Evolutionary conservation across 2,113 vertebrate species (phyloP).

Genomic region (Syngnathus scovelli): DNA sequence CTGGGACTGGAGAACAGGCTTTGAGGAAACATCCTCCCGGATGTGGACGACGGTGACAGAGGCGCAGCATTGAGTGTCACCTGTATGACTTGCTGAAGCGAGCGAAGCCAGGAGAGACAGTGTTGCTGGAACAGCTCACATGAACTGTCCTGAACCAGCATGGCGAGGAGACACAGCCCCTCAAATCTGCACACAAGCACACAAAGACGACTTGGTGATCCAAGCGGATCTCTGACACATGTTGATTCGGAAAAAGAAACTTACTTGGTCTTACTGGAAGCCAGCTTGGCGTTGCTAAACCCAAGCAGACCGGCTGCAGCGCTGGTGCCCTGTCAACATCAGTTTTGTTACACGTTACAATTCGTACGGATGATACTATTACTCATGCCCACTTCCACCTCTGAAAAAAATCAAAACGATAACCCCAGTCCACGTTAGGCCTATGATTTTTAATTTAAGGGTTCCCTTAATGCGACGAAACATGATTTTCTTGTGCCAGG

Average conservation of each 20-base stretch:
- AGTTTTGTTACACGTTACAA: too few relatives aligned
- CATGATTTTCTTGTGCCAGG: not conserved
- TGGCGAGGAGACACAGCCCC: conserved; percentile 80
- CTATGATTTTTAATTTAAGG: too few relatives aligned
- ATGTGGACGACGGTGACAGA: not conserved
- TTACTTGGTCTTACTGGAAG: conserved; percentile 81
- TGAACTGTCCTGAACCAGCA: conserved; percentile 83
- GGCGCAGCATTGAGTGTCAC: conserved; percentile 47
- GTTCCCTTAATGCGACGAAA: too few relatives aligned
- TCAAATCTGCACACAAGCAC: conserved; percentile 69
- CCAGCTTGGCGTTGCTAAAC: conserved; percentile 73
- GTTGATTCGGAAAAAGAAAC: not conserved
- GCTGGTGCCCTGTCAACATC: conserved; percentile 61
- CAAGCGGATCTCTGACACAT: not conserved
- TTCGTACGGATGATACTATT: too few relatives aligned
- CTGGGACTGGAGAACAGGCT: conserved; percentile 72
- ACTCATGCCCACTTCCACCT: too few relatives aligned
- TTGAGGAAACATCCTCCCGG: not conserved
- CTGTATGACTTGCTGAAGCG: conserved; percentile 85
- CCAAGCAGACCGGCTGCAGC: conserved; percentile 73
- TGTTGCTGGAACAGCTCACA: conserved; percentile 85
- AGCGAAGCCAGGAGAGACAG: conserved; percentile 82
- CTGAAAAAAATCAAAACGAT: too few relatives aligned
- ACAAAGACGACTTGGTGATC: not conserved
- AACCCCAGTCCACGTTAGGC: too few relatives aligned